A percentile compares a stretch with the other conserved stretches of the same genome.
Conservation (phyloP, 2,888 invertebrate species). For the Nomada goodeniana region DNA sequence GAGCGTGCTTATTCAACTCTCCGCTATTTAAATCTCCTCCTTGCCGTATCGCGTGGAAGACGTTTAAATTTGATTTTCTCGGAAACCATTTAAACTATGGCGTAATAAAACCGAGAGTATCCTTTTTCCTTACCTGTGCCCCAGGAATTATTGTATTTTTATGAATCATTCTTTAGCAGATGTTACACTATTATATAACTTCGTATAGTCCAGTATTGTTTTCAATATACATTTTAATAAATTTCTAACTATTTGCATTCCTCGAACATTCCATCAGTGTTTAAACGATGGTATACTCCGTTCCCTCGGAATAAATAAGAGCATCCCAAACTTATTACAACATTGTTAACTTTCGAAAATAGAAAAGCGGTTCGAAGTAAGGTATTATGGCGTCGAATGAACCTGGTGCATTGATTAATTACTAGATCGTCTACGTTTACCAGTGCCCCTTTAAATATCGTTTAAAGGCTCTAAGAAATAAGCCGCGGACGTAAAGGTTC, state of each 20-base stretch:
- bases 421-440: conserved; percentile 9
- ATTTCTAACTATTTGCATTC: too few relatives aligned
- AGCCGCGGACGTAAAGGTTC: conserved; percentile 1
- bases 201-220: too few relatives aligned
- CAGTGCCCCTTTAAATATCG: conserved; percentile 22
- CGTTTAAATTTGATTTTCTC: conserved; percentile 42
- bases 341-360: not conserved
- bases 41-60: conserved; percentile 35
- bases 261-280: too few relatives aligned
- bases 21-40: conserved; percentile 41
- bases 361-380: not conserved
- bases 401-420: conserved; percentile 21
- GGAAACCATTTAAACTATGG: conserved; percentile 33
- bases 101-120: conserved; percentile 26
- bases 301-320: not conserved
- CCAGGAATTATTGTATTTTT: conserved; percentile 23
- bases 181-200: too few relatives aligned
- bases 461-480: conserved; percentile 8
- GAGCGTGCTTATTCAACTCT: conserved; percentile 41
- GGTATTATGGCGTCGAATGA: not conserved
- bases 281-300: too few relatives aligned
- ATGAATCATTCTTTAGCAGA: not conserved
- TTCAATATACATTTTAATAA: too few relatives aligned
- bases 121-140: not conserved
- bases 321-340: not conserved